Evolutionary conservation across 1,140 invertebrate species (phyloP).

Genomic region (Leptestheria dahalacensis): DNA sequence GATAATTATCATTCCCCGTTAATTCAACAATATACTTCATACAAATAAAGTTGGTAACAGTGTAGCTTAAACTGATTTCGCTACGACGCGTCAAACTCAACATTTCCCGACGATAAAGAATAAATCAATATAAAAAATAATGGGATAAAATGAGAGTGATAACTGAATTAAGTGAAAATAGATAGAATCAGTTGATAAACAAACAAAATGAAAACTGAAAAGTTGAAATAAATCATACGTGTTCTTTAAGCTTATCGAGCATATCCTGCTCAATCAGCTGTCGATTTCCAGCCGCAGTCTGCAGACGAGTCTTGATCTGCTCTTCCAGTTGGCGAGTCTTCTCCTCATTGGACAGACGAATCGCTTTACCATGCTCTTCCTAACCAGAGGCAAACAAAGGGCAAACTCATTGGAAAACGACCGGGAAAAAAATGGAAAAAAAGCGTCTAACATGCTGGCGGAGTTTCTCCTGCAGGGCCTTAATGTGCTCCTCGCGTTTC

Average conservation of each 20-base stretch:
- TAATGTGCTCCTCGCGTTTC: conserved; percentile 70
- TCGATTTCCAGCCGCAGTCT: background rate
- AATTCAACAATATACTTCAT: too few relatives aligned
- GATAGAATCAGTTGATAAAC: too few relatives aligned
- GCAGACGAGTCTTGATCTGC: background rate
- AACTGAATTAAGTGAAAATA: too few relatives aligned
- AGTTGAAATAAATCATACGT: background rate
- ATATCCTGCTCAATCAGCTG: conserved; percentile 5
- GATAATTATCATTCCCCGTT: too few relatives aligned
- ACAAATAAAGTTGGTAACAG: too few relatives aligned
- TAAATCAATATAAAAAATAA: too few relatives aligned
- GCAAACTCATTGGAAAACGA: background rate
- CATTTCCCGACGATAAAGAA: too few relatives aligned
- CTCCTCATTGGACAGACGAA: conserved; percentile 7
- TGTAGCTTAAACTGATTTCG: too few relatives aligned
- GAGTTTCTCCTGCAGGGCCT: conserved; percentile 71
- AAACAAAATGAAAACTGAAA: background rate
- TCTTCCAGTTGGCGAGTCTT: conserved; percentile 6
- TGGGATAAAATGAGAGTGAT: too few relatives aligned
- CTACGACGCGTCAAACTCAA: too few relatives aligned
- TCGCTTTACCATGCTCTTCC: conserved; percentile 4
- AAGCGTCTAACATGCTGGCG: background rate
- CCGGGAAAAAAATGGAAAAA: background rate
- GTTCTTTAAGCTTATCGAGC: conserved; percentile 7
- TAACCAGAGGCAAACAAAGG: background rate